Conservation (phyloP, 2,888 invertebrate species). For the Lithophane ornitopus region DNA sequence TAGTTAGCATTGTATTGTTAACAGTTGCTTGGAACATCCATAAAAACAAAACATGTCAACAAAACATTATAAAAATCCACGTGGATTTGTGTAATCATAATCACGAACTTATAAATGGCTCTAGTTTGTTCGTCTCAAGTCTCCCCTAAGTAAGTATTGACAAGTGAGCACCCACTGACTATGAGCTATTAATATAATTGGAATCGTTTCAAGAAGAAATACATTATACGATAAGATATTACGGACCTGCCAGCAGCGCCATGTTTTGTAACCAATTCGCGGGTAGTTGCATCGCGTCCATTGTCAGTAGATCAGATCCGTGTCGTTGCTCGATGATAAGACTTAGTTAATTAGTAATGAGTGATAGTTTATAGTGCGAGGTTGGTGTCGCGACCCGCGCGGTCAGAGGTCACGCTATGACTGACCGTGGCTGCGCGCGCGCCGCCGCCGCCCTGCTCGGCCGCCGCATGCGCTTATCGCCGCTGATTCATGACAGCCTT, state of each 20-base stretch:
- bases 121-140: background rate
- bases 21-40: background rate
- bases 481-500: conserved; percentile 76
- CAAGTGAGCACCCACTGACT: background rate
- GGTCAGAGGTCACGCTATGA: conserved; percentile 85
- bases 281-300: conserved; percentile 76
- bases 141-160: background rate
- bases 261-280: conserved; percentile 80
- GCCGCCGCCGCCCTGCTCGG: conserved; percentile 28
- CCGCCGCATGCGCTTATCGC: conserved; percentile 74
- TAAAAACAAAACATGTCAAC: background rate
- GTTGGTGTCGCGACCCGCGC: conserved; percentile 71
- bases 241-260: conserved; percentile 78
- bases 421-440: conserved; percentile 71
- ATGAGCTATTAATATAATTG: background rate
- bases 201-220: background rate
- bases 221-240: conserved; percentile 1
- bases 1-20: too few relatives aligned
- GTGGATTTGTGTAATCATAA: background rate
- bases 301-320: conserved; percentile 51
- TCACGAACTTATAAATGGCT: background rate
- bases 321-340: conserved; percentile 14
- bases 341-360: conserved; percentile 35
- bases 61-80: conserved; percentile 14
- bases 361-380: conserved; percentile 22